Evolutionary conservation across 2,888 invertebrate species (phyloP).

Genomic region (Amiota mariae): DNA sequence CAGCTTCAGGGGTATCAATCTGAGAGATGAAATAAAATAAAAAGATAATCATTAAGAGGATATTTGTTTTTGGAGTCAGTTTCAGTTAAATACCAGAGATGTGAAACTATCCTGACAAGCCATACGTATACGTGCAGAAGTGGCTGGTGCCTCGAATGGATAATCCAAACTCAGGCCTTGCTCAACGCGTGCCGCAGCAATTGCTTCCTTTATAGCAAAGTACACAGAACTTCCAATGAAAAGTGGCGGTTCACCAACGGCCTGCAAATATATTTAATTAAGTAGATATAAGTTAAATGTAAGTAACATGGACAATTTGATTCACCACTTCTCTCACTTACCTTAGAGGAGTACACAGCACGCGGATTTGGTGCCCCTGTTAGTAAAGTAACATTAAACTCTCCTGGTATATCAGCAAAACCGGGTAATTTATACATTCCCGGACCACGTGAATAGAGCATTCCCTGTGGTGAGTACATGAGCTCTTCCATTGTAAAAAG

Average conservation of each 20-base stretch:
- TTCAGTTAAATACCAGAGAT: constrained; percentile 77
- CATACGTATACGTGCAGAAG: constrained; percentile 90
- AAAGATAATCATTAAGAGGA: no score
- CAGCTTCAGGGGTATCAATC: constrained; percentile 75
- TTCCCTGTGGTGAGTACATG: constrained; percentile 88
- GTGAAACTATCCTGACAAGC: constrained; percentile 90
- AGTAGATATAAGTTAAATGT: no score
- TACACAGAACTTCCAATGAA: constrained; percentile 91
- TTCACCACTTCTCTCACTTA: constrained; percentile 64
- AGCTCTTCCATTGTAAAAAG: constrained; percentile 92
- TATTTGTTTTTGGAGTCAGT: neutral
- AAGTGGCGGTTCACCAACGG: constrained; percentile 95
- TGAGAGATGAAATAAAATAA: constrained; percentile 65
- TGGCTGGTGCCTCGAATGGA: constrained; percentile 87
- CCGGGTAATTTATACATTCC: constrained; percentile 96
- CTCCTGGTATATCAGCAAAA: constrained; percentile 91
- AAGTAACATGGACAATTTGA: neutral
- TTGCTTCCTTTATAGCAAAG: constrained; percentile 92
- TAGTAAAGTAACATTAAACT: constrained; percentile 93
- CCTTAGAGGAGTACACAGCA: constrained; percentile 97
- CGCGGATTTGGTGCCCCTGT: constrained; percentile 92
- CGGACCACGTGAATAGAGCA: constrained; percentile 88
- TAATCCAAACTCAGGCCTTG: constrained; percentile 78
- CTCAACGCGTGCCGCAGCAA: constrained; percentile 84
- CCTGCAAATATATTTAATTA: constrained; percentile 76